Evolutionary conservation across 2,888 invertebrate genomes (phyloP).

Genomic region (Eutolmus rufibarbis): DNA sequence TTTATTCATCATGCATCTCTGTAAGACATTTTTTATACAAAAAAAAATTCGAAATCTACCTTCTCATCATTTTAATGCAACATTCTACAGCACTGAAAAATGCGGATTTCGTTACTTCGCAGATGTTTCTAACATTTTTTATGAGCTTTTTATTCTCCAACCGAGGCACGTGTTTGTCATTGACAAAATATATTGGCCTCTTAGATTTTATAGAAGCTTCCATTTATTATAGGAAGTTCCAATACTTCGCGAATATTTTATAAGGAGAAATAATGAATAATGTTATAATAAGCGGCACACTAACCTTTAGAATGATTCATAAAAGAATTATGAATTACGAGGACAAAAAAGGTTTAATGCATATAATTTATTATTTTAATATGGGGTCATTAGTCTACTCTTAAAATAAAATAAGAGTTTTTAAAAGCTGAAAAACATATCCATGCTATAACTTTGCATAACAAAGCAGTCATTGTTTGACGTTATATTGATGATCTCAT

Average conservation of each 20-base stretch:
- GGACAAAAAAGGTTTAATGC: too few relatives aligned
- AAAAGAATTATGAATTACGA: too few relatives aligned
- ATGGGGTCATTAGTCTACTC: too few relatives aligned
- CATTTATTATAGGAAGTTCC: neutral
- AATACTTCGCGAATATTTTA: neutral
- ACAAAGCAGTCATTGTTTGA: too few relatives aligned
- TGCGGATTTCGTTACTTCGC: neutral
- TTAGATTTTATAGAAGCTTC: neutral
- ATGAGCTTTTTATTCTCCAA: neutral
- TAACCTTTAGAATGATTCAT: too few relatives aligned
- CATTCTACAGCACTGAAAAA: neutral
- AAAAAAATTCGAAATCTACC: neutral
- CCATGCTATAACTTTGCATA: too few relatives aligned
- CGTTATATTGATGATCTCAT: too few relatives aligned
- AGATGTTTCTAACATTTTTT: neutral
- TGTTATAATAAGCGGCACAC: too few relatives aligned
- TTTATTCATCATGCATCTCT: neutral
- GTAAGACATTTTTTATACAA: neutral
- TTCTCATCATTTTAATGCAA: neutral
- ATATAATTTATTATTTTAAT: too few relatives aligned
- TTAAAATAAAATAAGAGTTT: too few relatives aligned
- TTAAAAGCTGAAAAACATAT: too few relatives aligned
- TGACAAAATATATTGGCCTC: neutral
- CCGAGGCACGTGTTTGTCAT: neutral
- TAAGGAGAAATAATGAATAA: neutral